These are phyloP conservation scores for Pemphigus obesinymphae DNA, from an alignment of 1,140 invertebrate genomes.

Conservation along the genomic window DNA sequence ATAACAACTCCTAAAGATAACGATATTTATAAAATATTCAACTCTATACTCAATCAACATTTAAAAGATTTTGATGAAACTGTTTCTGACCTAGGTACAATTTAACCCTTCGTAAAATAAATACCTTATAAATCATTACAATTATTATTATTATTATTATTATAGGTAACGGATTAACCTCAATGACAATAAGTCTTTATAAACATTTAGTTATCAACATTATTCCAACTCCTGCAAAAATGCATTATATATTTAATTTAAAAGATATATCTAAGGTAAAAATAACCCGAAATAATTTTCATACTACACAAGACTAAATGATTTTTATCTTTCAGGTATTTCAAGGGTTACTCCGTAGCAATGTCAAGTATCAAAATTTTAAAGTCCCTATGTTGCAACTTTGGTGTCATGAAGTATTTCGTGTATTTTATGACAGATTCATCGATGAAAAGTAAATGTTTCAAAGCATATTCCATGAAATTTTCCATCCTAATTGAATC, in stretches of 20 bases:
- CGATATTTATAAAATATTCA: not conserved
- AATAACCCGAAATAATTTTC: not conserved
- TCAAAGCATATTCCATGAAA: no score
- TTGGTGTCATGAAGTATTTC: conserved; percentile 88
- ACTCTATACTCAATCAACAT: not conserved
- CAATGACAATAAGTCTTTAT: conserved; percentile 83
- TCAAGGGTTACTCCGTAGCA: conserved; percentile 67
- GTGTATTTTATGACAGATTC: conserved; percentile 87
- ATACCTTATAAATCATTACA: no score
- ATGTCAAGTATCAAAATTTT: conserved; percentile 69
- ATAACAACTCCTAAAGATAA: not conserved
- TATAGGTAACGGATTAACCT: conserved; percentile 63
- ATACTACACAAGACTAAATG: not conserved
- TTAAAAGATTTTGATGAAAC: conserved; percentile 5
- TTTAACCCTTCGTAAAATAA: no score
- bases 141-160: not conserved
- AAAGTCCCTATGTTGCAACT: conserved; percentile 62
- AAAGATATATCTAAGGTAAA: conserved; percentile 83
- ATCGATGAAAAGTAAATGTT: conserved; percentile 66
- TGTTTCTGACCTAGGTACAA: not conserved
- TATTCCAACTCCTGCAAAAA: conserved; percentile 79
- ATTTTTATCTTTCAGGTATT: conserved; percentile 54
- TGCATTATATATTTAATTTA: conserved; percentile 87
- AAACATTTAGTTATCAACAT: conserved; percentile 68
- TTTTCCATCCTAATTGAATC: no score